A percentile compares a stretch with the other conserved stretches of the same genome.
These are phyloP conservation scores for Amblyopsis rosae DNA, from an alignment of 2,113 vertebrate genomes.

Conservation along the genomic window DNA sequence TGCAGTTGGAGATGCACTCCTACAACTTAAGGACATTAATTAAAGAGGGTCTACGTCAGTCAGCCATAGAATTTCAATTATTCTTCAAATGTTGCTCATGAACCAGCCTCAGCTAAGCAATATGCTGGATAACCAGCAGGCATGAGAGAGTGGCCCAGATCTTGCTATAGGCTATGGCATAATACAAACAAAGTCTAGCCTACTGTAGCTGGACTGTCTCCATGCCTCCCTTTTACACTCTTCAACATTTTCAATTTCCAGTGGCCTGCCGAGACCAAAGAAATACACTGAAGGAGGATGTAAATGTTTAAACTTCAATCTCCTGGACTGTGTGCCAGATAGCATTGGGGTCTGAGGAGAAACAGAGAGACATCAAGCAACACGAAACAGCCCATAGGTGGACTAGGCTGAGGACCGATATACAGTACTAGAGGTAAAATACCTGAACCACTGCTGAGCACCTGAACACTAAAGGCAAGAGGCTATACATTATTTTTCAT, in stretches of 20 bases:
- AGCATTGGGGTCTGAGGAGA: conserved; percentile 48
- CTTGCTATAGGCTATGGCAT: conserved; percentile 21
- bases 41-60: conserved; percentile 62
- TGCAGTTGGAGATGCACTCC: too few relatives aligned
- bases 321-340: conserved; percentile 48
- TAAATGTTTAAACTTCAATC: conserved; percentile 78
- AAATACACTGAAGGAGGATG: conserved; percentile 54
- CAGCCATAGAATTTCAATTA: conserved; percentile 73
- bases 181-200: conserved; percentile 33
- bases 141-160: conserved; percentile 39
- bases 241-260: conserved; percentile 68
- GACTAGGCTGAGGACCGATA: conserved; percentile 39
- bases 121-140: conserved; percentile 30
- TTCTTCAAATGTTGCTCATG: conserved; percentile 47
- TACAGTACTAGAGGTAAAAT: conserved; percentile 10
- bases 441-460: too few relatives aligned
- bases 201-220: conserved; percentile 34
- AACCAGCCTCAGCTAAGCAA: conserved; percentile 54
- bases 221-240: conserved; percentile 12
- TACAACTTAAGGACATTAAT: conserved; percentile 58
- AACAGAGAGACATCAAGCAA: conserved; percentile 51
- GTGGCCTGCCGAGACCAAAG: conserved; percentile 61
- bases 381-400: conserved; percentile 42
- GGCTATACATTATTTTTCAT: too few relatives aligned
- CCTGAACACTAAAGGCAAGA: background rate